These are phyloP conservation scores for Pachyramphus minor DNA, from an alignment of 2,113 vertebrate species.

Conservation along the genomic window DNA sequence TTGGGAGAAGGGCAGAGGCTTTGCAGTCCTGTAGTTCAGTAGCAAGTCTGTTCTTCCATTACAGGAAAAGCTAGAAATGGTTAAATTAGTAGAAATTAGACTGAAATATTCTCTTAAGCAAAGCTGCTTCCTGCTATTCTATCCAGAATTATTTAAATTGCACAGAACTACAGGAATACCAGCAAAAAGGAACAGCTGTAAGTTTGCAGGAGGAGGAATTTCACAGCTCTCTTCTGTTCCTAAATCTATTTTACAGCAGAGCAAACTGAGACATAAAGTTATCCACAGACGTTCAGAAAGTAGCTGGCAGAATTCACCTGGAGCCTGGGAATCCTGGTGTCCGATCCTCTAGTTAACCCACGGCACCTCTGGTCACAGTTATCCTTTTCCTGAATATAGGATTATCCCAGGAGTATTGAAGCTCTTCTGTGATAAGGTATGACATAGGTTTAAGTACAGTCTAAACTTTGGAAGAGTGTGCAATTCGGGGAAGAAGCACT, in stretches of 20 bases:
- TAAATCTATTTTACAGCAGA: slow-evolving; percentile 14
- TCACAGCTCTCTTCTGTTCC: background rate
- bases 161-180: background rate
- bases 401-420: background rate
- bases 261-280: background rate
- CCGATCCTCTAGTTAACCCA: background rate
- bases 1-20: background rate
- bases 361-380: background rate
- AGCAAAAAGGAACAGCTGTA: background rate
- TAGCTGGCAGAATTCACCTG: background rate
- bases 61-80: background rate
- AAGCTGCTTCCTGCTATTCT: background rate
- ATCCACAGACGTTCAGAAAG: background rate
- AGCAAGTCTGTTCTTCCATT: background rate
- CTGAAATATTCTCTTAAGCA: background rate
- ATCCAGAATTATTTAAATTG: background rate
- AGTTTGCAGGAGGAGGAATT: background rate
- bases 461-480: background rate
- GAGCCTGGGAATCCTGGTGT: background rate
- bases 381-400: background rate
- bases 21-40: background rate
- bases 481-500: background rate
- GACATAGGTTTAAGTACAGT: background rate
- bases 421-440: background rate
- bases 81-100: background rate